Conservation (phyloP, 1,140 invertebrate species). For the Caenorhabditis remanei region DNA sequence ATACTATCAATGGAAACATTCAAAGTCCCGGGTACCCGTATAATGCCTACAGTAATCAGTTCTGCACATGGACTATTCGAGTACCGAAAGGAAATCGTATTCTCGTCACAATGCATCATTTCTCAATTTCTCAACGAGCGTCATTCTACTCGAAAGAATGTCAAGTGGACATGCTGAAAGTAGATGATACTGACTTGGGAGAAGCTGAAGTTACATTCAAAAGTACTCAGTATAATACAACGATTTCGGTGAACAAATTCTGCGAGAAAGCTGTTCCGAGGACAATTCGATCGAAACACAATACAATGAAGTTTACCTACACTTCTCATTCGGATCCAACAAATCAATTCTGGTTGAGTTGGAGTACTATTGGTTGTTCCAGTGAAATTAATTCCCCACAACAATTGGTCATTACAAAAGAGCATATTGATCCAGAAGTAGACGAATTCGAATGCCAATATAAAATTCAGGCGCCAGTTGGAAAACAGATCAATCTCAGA, state of each 20-base stretch:
- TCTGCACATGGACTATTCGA: constrained; percentile 70
- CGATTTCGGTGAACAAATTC: constrained; percentile 55
- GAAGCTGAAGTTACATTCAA: constrained; percentile 39
- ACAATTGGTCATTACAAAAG: constrained; percentile 59
- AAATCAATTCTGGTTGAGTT: constrained; percentile 76
- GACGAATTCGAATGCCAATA: constrained; percentile 69
- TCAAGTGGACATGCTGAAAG: constrained; percentile 64
- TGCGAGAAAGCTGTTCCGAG: constrained; percentile 64
- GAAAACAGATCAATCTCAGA: constrained; percentile 63
- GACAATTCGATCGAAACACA: constrained; percentile 62
- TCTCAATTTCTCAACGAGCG: constrained; percentile 62
- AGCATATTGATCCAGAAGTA: constrained; percentile 67
- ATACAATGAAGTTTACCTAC: constrained; percentile 68
- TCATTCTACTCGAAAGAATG: constrained; percentile 21
- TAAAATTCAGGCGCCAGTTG: constrained; percentile 72
- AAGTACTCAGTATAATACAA: constrained; percentile 45
- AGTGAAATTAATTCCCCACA: not conserved
- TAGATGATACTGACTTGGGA: constrained; percentile 40
- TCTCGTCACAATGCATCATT: constrained; percentile 70
- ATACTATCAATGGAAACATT: constrained; percentile 65
- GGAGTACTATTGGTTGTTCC: constrained; percentile 70
- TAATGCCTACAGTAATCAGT: constrained; percentile 55
- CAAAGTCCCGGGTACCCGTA: constrained; percentile 74
- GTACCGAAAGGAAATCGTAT: constrained; percentile 71
- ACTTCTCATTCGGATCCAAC: constrained; percentile 65